Evolutionary conservation across 1,140 invertebrate genomes (phyloP), one percentile per base, ranked within the genome.

Genomic region (Camponotus vicinus): DNA sequence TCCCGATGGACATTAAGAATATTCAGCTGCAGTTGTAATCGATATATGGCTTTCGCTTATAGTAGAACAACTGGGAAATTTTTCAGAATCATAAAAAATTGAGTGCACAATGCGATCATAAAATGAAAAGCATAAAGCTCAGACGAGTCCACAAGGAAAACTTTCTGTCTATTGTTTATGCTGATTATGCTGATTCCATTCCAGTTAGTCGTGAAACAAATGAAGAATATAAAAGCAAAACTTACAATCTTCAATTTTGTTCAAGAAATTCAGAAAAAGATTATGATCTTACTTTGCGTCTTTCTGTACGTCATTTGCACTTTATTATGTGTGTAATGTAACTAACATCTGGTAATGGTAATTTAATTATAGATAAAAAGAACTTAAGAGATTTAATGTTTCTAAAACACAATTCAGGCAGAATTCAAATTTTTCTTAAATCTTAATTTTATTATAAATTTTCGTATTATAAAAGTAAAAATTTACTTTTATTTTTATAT

Each of bases 131-230:
- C 9, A n/a, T 59, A 34, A 82, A 73, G 40, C 37, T 73, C 11
- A 2, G 2, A 32, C 42, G 9, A 45, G 37, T 82, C 37, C 6
- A 5, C 67, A 34, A 71, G 27, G 34, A 34, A 55, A 55, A 70
- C 45, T 80, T 66, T 37, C 61, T 5, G 1, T 61, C 9, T 57
- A n/a, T 69, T 59, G 40, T 82, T 82, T 32, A 45, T 71, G 37
- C n/a, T 59, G 79, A 73, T 73, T 59, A 73, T 21, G 18, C 69
- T 32, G 3, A 73, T 18, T 45, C 11, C 27, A 73, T 57, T 5
- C 8, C 67, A 37, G 11, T 45, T 73, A 82, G 34, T 78, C n/a
- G 11, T 71, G 21, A 70, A 42, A 71, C 15, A 57, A 82, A 57
- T 6, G 52, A 37, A 13, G 15, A 18, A 66, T 37, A 55, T 55